Base-by-base conservation (phyloP, 2,888 invertebrate species). In the Patella ulyssiponensis region DNA sequence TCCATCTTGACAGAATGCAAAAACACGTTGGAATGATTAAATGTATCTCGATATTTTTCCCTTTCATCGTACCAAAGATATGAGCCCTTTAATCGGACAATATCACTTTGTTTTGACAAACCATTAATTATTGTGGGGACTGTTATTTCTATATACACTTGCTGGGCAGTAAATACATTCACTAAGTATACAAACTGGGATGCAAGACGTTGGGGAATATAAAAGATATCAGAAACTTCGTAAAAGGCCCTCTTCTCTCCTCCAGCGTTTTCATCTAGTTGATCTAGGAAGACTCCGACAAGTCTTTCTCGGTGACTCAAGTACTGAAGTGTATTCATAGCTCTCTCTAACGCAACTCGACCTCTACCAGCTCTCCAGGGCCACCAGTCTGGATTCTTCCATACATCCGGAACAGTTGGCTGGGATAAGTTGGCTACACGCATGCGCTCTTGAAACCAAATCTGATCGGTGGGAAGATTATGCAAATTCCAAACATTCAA, bases 371-470 rank as follows among this genome's bases (percentile, higher is more conserved):
- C 52, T n/a, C 52, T 53, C 64, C 64, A 64, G 0, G 64, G 64
- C 64, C 64, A 64, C 64, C 64, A 64, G 23, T 64, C 23, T 12
- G 23, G 64, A 23, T 64, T 64, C 14, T 23, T 64, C 64, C 64
- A 54, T 11, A 73, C 53, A 52, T 73, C 73, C 5, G 73, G 54
- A 44, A 73, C 73, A 73, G 15, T 52, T 3, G 44, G 14, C 23
- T 44, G 23, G 0, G 73, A 9, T 73, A 52, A 14, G 20, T 73
- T 54, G 14, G 73, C 73, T 7, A 52, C 23, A 2, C 73, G 73
- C 54, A 73, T 73, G 73, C 73, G 52, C 15, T 52, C 23, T 58
- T 74, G 74, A 44, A 74, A 74, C 74, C 74, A 74, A 54, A 74
- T 58, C 15, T 56, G 23, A 33, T 74, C 33, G 15, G 56, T 54